Conservation (phyloP, 2,888 invertebrate species). For the Pristionchus exspectatus region DNA sequence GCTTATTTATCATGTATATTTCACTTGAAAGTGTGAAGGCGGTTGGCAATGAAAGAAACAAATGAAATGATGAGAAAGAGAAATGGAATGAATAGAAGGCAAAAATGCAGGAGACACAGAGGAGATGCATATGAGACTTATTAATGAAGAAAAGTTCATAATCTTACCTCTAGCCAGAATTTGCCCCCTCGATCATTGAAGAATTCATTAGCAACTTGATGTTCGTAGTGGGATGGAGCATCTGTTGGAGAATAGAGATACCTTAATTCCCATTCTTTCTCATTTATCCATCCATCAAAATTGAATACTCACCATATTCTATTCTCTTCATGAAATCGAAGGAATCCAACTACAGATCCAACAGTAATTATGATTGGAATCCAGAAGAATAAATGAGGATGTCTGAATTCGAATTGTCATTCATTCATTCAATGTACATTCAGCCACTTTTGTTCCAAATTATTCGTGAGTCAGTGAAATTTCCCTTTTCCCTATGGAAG, state of each 20-base stretch:
- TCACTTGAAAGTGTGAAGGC: not conserved
- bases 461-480: not conserved
- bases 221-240: conserved; percentile 71
- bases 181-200: conserved; percentile 73
- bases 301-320: conserved; percentile 67
- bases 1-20: not conserved
- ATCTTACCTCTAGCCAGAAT: conserved; percentile 72
- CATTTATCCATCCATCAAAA: not conserved
- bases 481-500: not conserved
- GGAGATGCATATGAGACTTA: not conserved
- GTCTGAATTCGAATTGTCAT: conserved; percentile 57
- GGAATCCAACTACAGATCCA: conserved; percentile 63
- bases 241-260: conserved; percentile 65
- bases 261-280: not conserved
- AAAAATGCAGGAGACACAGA: not conserved
- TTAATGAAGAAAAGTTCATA: not conserved
- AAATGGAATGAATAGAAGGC: not conserved
- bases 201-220: conserved; percentile 72
- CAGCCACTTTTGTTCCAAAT: conserved; percentile 10
- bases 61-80: not conserved
- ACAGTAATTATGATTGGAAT: conserved; percentile 66
- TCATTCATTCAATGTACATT: not conserved
- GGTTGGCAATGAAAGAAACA: not conserved
- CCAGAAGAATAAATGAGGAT: conserved; percentile 70
- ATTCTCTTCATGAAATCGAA: conserved; percentile 72